Conservation (phyloP, 2,797 vertebrate species). For the Channallabes apus region DNA sequence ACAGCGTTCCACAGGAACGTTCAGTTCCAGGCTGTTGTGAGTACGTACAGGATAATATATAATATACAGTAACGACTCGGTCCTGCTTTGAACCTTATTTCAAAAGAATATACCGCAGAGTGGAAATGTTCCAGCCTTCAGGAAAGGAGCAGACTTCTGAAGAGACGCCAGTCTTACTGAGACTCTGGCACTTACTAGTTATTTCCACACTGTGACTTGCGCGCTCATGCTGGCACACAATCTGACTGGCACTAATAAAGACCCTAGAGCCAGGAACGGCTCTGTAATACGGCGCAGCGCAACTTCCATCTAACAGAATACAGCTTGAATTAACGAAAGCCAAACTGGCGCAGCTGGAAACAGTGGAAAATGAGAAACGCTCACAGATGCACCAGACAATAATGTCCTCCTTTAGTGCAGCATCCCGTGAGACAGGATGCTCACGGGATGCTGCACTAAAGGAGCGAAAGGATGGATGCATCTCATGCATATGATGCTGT, state of each 20-base stretch:
- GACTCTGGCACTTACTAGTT: constrained; percentile 55
- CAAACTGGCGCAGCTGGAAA: constrained; percentile 21
- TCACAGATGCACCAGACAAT: constrained; percentile 4
- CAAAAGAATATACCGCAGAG: not conserved
- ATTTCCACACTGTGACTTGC: constrained; percentile 44
- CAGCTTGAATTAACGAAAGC: constrained; percentile 14
- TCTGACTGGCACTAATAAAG: constrained; percentile 38
- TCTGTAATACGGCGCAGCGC: constrained; percentile 47
- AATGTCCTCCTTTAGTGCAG: constrained; percentile 7
- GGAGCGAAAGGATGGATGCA: constrained; percentile 3
- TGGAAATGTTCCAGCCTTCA: not conserved
- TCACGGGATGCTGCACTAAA: no score
- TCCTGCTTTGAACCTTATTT: not conserved
- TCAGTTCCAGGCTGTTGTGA: not conserved
- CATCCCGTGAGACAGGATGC: not conserved
- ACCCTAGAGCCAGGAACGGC: constrained; percentile 40
- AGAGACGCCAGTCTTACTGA: constrained; percentile 17
- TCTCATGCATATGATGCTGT: no score
- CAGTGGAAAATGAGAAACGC: constrained; percentile 15
- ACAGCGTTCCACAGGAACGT: not conserved
- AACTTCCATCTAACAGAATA: constrained; percentile 45
- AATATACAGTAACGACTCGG: not conserved
- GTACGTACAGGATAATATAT: not conserved
- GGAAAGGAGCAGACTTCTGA: constrained; percentile 16
- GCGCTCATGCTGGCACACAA: constrained; percentile 10